Evolutionary conservation across 2,888 invertebrate species (phyloP).

Genomic region (Limnephilus marmoratus): DNA sequence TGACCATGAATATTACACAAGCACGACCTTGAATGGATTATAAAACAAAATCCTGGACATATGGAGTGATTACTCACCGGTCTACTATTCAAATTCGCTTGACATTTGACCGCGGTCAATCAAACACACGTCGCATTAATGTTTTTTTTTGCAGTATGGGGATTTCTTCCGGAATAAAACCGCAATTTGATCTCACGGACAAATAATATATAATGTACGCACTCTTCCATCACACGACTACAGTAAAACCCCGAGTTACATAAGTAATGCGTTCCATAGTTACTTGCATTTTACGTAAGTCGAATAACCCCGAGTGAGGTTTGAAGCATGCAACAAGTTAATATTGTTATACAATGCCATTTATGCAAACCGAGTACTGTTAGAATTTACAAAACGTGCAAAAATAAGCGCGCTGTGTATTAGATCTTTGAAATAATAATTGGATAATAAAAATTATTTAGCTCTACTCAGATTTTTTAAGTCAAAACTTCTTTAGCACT

Average conservation of each 20-base stretch:
- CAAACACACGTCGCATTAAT: not conserved
- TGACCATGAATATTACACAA: not conserved
- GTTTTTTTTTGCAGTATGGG: not conserved
- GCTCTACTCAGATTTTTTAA: too few species aligned
- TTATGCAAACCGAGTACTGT: too few species aligned
- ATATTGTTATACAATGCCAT: too few species aligned
- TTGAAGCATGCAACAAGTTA: too few species aligned
- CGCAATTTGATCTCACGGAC: not conserved
- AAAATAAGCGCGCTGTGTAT: too few species aligned
- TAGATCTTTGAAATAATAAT: too few species aligned
- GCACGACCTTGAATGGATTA: not conserved
- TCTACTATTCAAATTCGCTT: not conserved
- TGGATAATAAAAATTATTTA: too few species aligned
- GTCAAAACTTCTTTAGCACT: too few species aligned
- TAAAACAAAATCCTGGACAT: not conserved
- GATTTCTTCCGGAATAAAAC: not conserved
- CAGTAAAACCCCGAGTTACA: not conserved
- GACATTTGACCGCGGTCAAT: not conserved
- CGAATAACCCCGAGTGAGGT: too few species aligned
- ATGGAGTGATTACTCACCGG: not conserved
- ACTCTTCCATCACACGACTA: not conserved
- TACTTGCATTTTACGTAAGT: too few species aligned
- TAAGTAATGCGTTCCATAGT: too few species aligned
- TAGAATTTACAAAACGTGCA: too few species aligned
- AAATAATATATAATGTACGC: not conserved